Conservation (phyloP, 2,888 invertebrate species). For the Chrysolina haemoptera region DNA sequence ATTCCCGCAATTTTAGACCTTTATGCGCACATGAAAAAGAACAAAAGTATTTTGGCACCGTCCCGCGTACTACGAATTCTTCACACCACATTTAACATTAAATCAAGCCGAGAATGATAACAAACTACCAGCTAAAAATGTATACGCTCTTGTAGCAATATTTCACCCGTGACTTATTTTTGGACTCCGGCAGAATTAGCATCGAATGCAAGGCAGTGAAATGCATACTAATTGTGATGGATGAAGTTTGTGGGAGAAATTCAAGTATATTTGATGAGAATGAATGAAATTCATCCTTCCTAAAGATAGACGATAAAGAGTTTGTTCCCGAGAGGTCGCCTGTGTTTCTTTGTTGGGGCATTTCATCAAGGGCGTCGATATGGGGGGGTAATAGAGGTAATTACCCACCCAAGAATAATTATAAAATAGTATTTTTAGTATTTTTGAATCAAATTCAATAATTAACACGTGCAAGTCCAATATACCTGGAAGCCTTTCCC, state of each 20-base stretch:
- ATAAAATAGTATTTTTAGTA: no score
- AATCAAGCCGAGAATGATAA: conserved; percentile 20
- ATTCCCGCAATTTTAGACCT: conserved; percentile 10
- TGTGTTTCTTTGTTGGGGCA: no score
- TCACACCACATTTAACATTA: conserved; percentile 11
- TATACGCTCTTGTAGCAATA: not conserved
- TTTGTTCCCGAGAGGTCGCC: no score
- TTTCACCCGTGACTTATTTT: conserved; percentile 17
- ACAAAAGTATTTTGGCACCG: conserved; percentile 20
- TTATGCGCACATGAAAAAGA: conserved; percentile 3
- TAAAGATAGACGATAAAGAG: no score
- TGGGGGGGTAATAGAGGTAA: no score
- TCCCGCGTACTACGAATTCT: conserved; percentile 22
- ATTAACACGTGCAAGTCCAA: no score
- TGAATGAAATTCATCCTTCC: not conserved
- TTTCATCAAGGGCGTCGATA: no score
- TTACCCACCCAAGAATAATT: no score
- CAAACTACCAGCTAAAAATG: conserved; percentile 21
- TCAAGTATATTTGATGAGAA: not conserved
- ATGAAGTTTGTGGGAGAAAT: not conserved
- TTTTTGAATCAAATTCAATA: no score
- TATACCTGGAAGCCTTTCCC: no score
- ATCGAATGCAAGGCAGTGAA: conserved; percentile 10
- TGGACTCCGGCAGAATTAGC: not conserved
- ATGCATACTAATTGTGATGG: conserved; percentile 17